phyloP scores from a whole-genome alignment of 2,797 vertebrate species.

The Loriculus beryllinus region DNA sequence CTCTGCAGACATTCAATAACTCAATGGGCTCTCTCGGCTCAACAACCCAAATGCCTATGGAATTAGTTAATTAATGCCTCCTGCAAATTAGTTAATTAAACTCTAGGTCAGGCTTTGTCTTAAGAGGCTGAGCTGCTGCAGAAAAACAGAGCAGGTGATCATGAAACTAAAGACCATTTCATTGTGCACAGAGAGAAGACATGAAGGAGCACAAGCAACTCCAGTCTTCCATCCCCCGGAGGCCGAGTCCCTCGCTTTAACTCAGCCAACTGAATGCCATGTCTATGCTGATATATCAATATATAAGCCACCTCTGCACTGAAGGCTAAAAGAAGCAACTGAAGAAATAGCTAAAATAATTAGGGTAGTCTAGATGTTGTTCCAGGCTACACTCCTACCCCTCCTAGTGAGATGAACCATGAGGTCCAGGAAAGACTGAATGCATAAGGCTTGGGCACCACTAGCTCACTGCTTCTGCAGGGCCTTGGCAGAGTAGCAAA shows the following conservation, averaged over 20 bases:
- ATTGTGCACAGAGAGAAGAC: background rate
- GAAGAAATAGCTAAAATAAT: constrained; percentile 14
- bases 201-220: background rate
- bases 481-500: background rate
- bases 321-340: background rate
- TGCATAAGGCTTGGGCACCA: background rate
- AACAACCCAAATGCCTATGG: background rate
- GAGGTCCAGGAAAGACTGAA: background rate
- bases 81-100: background rate
- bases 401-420: background rate
- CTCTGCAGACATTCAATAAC: background rate
- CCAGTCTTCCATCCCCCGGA: background rate
- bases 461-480: background rate
- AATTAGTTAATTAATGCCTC: background rate
- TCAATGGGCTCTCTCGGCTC: background rate
- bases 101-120: background rate
- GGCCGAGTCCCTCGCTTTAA: background rate
- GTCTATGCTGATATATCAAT: background rate
- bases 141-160: background rate
- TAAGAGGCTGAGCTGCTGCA: background rate
- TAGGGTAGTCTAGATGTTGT: background rate
- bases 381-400: background rate
- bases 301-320: background rate
- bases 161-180: background rate
- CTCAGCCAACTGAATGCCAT: background rate